A percentile compares a stretch with the other conserved stretches of the same genome.
Evolutionary conservation across 2,797 vertebrate species (phyloP).

Genomic region (Enteromius trimaculatus): DNA sequence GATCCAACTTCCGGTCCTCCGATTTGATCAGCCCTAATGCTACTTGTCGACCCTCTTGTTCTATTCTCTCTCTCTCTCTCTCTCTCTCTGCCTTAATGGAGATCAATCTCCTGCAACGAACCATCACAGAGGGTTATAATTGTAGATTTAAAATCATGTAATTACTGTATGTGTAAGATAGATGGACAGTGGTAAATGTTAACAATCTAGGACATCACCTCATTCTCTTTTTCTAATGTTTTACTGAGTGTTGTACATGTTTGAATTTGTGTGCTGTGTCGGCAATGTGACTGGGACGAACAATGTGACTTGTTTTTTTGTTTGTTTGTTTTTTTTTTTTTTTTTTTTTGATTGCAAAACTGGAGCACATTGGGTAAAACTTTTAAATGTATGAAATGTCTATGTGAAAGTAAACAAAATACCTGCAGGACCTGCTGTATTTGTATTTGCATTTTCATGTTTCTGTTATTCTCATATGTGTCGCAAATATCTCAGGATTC

Average conservation of each 20-base stretch:
- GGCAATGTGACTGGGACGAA: slow-evolving; percentile 70
- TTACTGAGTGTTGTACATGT: slow-evolving; percentile 72
- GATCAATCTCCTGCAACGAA: slow-evolving; percentile 59
- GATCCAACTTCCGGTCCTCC: slow-evolving; percentile 84
- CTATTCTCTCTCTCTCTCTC: slow-evolving; percentile 30
- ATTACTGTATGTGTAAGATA: slow-evolving; percentile 42
- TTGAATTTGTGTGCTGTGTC: slow-evolving; percentile 63
- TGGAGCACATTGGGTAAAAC: slow-evolving; percentile 66
- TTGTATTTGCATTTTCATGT: slow-evolving; percentile 44
- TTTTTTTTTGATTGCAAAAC: slow-evolving; percentile 50
- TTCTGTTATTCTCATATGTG: slow-evolving; percentile 45
- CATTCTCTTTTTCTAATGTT: slow-evolving; percentile 68
- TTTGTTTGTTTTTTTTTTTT: too few species aligned
- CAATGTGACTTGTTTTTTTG: slow-evolving; percentile 51
- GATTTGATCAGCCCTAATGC: slow-evolving; percentile 74
- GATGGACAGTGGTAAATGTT: slow-evolving; percentile 25
- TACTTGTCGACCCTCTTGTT: slow-evolving; percentile 76
- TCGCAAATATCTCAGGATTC: slow-evolving; percentile 32
- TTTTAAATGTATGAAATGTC: slow-evolving; percentile 59
- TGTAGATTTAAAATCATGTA: slow-evolving; percentile 33
- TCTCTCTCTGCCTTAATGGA: slow-evolving; percentile 88
- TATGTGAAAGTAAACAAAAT: slow-evolving; percentile 51
- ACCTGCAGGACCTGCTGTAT: slow-evolving; percentile 55
- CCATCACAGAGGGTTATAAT: slow-evolving; percentile 48
- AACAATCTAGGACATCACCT: slow-evolving; percentile 11